phyloP scores from a whole-genome alignment of 2,797 vertebrate genomes.

The Acanthopagrus latus region DNA sequence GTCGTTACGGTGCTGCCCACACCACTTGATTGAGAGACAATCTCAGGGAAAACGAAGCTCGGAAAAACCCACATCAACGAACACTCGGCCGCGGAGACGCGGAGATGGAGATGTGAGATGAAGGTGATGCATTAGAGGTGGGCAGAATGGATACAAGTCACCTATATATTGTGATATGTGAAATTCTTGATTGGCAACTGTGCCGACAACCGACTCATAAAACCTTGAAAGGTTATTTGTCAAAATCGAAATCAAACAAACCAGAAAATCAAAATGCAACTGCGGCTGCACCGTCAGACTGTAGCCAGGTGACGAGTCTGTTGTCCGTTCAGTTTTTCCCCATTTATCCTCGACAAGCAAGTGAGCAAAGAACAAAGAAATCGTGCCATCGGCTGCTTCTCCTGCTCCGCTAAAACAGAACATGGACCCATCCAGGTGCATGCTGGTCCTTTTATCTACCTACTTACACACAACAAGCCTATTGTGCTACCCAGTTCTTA shows the following conservation, averaged over 20 bases:
- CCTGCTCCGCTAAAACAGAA: not conserved
- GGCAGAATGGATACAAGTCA: not conserved
- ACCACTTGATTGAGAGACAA: slow-evolving; percentile 52
- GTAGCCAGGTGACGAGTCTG: not conserved
- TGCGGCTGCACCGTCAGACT: not conserved
- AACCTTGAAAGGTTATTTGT: not conserved
- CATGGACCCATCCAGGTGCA: not conserved
- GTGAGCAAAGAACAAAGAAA: slow-evolving; percentile 1
- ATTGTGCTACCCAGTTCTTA: not conserved
- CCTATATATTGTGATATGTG: not conserved
- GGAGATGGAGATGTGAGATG: slow-evolving; percentile 27
- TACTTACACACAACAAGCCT: not conserved
- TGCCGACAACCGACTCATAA: not conserved
- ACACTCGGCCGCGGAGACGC: not conserved
- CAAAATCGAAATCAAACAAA: not conserved
- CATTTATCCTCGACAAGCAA: not conserved
- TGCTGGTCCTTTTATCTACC: not conserved
- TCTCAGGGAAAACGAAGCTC: slow-evolving; percentile 37
- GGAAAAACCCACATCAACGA: slow-evolving; percentile 5
- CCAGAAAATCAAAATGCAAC: not conserved
- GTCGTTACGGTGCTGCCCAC: slow-evolving; percentile 45
- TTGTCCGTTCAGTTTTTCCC: not conserved
- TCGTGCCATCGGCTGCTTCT: not conserved
- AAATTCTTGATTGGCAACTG: not conserved
- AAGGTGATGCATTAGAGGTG: slow-evolving; percentile 14